Base-by-base conservation (phyloP, 2,888 invertebrate genomes). In the Drosophila birchii region DNA sequence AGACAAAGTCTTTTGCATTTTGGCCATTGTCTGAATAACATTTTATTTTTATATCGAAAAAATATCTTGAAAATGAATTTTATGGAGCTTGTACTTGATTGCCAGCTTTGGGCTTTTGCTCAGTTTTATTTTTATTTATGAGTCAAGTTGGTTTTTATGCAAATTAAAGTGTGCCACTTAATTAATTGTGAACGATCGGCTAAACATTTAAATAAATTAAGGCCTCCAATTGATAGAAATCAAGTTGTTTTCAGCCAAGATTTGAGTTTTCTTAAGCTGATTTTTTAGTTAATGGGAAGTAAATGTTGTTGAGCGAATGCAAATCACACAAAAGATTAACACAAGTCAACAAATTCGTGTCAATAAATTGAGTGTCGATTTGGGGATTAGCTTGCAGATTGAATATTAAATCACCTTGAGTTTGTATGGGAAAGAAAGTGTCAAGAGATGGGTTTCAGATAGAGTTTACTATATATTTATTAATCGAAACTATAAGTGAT, bases 131-230 rank as follows among this genome's bases (percentile, higher is more conserved):
- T 56, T 51, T 69, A 41, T 55, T 43, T 54, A 54, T 70, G 54
- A 51, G 32, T 39, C 55, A 51, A 41, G 34, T 66, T 63, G 63
- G 26, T 20, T 49, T 43, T 47, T 66, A 72, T 72, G 72, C 53
- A 72, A 72, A 72, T 72, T 53, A 69, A 73, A 71, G 71, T 73
- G 71, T 73, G 72, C 58, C 71, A 71, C 64, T 80, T 81, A 81
- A 84, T 86, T 83, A 83, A 81, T 80, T 83, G 80, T 36, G 64
- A 79, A 56, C 80, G 74, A 53, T 75, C 43, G 54, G 58, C 45
- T 55, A 41, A 53, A 53, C 63, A 51, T 75, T 82, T 75, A 59
- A 67, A 78, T 78, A 59, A 49, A 66, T 78, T 73, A 58, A 66
- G 51, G 66, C 54, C 51, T 44, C 36, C 54, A 20, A 38, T 64